These are phyloP conservation scores for Mormyrus hasselquistii DNA, from an alignment of 2,797 vertebrate species.

Conservation along the genomic window DNA sequence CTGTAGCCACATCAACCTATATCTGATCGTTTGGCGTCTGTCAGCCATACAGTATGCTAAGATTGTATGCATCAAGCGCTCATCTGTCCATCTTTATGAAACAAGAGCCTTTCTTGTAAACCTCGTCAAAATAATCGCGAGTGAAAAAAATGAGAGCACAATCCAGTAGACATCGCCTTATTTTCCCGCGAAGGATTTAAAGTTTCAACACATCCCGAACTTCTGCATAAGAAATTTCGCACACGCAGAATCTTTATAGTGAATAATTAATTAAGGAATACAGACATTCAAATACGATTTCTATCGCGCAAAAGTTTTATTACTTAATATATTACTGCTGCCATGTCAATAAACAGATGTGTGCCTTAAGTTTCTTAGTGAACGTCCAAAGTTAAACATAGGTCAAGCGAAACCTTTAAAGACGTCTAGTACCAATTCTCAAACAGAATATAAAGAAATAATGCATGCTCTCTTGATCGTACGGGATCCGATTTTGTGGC, in stretches of 20 bases:
- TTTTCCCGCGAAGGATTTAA: background rate
- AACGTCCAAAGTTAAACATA: background rate
- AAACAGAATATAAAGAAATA: background rate
- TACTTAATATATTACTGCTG: background rate
- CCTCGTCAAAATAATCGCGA: background rate
- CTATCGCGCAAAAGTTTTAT: background rate
- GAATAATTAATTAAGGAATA: background rate
- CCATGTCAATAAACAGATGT: background rate
- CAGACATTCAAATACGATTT: background rate
- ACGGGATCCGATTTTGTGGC: background rate
- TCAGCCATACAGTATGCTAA: background rate
- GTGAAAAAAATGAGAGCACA: background rate
- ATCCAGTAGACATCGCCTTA: background rate
- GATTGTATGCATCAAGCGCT: background rate
- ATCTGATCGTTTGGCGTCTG: background rate
- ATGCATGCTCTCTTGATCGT: background rate
- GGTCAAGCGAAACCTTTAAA: background rate
- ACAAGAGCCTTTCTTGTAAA: background rate
- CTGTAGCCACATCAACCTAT: background rate
- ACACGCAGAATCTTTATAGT: background rate
- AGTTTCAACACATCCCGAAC: background rate
- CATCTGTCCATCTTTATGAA: background rate
- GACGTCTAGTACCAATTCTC: background rate
- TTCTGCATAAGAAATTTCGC: background rate
- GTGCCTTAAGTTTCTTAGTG: background rate